Evolutionary conservation across 2,888 invertebrate species (phyloP), one percentile per base, ranked within the genome.

Genomic region (Pseudolycoriella hygida): DNA sequence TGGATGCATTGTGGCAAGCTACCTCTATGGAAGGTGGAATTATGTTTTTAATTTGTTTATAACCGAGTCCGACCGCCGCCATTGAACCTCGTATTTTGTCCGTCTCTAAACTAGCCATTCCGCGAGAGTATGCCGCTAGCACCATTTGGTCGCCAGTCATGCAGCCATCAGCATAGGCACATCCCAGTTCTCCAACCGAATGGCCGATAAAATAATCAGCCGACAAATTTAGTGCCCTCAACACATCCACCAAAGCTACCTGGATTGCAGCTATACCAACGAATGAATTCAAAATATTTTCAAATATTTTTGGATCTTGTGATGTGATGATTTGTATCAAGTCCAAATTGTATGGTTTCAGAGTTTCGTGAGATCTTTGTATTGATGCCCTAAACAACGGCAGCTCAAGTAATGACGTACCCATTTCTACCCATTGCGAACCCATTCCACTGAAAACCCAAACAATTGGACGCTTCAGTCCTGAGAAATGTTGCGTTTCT

Each of bases 401-500:
- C 20, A 90, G 69, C 52, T 70, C 66, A 76, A 89, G 76, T 41
- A 90, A 71, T 34, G 77, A 71, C 10, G 71, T 66, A 3, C 82
- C 90, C 86, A 92, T 88, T 50, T 80, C 80, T 11, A 76, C 66
- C 88, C 89, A 90, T 57, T 89, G 87, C 0, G 84, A 80, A 2
- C 88, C 87, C 86, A 93, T 85, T 30, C 90, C 90, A 44, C 90
- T 85, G 67, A 88, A 93, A 38, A 90, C 77, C 65, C 83, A 90
- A 76, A 89, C 89, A 1, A 90, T 68, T 2, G 89, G 85, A 1
- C 80, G 71, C 45, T 70, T 70, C 1, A 70, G 66, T 1, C 76
- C 79, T 0, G 74, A 69, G 57, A 70, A 75, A 59, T 77, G 74
- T 52, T 75, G 69, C 18, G 74, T 61, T 32, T 74, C 72, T 34